These are phyloP conservation scores for Philhelius pedissequus DNA, from an alignment of 2,888 invertebrate species.

Conservation along the genomic window DNA sequence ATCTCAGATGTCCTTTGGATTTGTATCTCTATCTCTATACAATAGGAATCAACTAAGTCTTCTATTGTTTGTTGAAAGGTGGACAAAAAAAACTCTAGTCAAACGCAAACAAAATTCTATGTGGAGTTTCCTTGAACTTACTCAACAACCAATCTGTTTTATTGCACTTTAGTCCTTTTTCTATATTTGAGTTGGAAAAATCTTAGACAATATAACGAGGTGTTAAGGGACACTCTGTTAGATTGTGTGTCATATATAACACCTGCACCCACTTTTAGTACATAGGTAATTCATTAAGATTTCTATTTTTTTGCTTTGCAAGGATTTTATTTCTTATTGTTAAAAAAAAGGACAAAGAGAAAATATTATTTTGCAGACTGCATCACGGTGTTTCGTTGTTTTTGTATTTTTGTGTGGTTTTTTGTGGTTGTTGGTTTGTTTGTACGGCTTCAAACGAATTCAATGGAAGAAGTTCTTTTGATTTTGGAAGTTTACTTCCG, in stretches of 20 bases:
- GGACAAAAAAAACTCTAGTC: neutral
- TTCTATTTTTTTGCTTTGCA: neutral
- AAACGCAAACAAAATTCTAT: neutral
- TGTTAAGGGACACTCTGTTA: conserved; percentile 27
- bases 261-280: conserved; percentile 39
- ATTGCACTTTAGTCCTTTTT: conserved; percentile 20
- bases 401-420: neutral
- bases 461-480: neutral
- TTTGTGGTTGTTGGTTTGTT: neutral
- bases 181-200: conserved; percentile 6
- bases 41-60: conserved; percentile 31
- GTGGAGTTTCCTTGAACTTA: conserved; percentile 51
- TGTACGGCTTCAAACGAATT: neutral
- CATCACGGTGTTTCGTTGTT: neutral
- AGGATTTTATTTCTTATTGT: conserved; percentile 13
- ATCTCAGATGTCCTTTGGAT: conserved; percentile 62
- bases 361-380: conserved; percentile 11
- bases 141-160: conserved; percentile 18
- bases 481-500: conserved; percentile 33
- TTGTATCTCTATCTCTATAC: conserved; percentile 34
- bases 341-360: conserved; percentile 21
- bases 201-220: conserved; percentile 42
- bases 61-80: conserved; percentile 44
- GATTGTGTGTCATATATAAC: conserved; percentile 5
- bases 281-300: conserved; percentile 30